Percentiles rank a stretch among this genome's conserved stretches.
Evolutionary conservation across 2,113 vertebrate genomes (phyloP).

Genomic region (Spheniscus mendiculus): DNA sequence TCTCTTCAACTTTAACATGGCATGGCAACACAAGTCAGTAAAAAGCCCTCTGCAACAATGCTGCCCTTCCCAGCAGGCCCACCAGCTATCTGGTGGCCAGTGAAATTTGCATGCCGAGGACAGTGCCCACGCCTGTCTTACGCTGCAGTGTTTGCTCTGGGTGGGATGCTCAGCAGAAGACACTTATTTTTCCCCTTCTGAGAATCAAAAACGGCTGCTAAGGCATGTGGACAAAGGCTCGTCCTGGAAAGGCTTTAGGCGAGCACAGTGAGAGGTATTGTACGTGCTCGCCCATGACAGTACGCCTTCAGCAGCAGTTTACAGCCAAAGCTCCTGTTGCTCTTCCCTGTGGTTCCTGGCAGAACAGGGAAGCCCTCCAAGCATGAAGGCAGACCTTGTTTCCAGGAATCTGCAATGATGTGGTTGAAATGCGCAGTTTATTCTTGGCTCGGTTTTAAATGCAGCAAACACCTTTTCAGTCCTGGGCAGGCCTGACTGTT

Average conservation of each 20-base stretch:
- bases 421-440: neutral
- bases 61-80: neutral
- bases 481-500: neutral
- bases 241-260: neutral
- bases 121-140: neutral
- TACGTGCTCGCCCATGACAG: neutral
- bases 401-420: slow-evolving; percentile 27
- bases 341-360: slow-evolving; percentile 44
- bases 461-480: neutral
- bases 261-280: slow-evolving; percentile 35
- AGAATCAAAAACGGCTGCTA: neutral
- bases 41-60: neutral
- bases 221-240: neutral
- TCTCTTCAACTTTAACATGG: neutral
- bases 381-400: slow-evolving; percentile 53
- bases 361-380: slow-evolving; percentile 19
- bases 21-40: neutral
- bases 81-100: neutral
- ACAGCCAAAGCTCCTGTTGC: slow-evolving; percentile 36
- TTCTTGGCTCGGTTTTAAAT: slow-evolving; percentile 3
- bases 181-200: slow-evolving; percentile 2
- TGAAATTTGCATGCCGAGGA: neutral
- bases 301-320: neutral
- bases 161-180: neutral
- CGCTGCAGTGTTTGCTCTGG: neutral